Base-by-base conservation (phyloP, 2,888 invertebrate genomes). In the Penaeus monodon region DNA sequence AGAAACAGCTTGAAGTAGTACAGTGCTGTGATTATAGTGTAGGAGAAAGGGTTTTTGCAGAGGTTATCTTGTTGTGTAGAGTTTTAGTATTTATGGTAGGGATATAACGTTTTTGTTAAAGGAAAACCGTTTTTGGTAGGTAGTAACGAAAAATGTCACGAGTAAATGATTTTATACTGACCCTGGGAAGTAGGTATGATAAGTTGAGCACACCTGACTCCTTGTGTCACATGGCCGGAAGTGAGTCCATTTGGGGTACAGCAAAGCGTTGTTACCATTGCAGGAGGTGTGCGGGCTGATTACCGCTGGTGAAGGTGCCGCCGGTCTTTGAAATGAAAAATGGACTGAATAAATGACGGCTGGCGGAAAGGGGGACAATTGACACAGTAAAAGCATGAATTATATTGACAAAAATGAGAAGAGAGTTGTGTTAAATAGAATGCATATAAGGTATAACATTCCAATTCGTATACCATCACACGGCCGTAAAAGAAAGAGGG, bases 111-210 rank as follows among this genome's bases (percentile, higher is more conserved):
- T 57, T 57, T 57, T 57, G 12, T 57, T 57, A 2, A 12, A 14
- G 0, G 17, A 1, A 57, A 57, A 57, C 17, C 14, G 14, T 57
- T 17, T 10, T 20, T 17, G 17, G 68, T 14, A 57, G 14, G 49
- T 57, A 57, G 12, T 12, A 57, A 57, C 17, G 49, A 57, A 57
- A 14, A 49, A 4, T 1, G 49, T 17, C 49, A 57, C 10, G n/a
- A 57, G 49, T 57, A n/a, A 17, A 57, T 57, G 12, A 57, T n/a
- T 57, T 57, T 2, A 0, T 49, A 81, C 91, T 92, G 93, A 97
- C 97, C 97, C 95, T 97, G 97, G 90, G 98, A 97, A 85, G 98
- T 98, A 82, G 98, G 98, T 93, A 98, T 98, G 91, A 98, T 95
- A 87, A 98, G 94, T 92, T 98, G 98, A 78, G 97, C 97, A 24